Evolutionary conservation across 2,888 invertebrate species (phyloP).

Genomic region (Seira musarum): DNA sequence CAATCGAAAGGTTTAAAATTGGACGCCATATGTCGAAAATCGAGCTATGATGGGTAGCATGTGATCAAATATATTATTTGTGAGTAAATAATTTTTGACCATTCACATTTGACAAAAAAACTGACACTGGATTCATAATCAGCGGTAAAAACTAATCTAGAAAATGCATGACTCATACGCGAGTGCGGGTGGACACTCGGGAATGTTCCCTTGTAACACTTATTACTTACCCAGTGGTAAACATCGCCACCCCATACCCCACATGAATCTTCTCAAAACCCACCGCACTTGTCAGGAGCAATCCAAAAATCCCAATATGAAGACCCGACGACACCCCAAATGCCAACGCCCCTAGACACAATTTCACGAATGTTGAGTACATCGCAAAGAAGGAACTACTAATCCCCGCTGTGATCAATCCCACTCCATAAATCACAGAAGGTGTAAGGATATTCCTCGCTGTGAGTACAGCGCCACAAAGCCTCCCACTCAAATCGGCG

Average conservation of each 20-base stretch:
- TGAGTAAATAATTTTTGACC: too few relatives aligned
- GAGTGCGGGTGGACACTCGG: too few relatives aligned
- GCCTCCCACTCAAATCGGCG: conserved; percentile 46
- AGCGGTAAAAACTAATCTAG: too few relatives aligned
- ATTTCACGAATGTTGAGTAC: not conserved
- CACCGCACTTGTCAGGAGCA: conserved; percentile 53
- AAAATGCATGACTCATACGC: too few relatives aligned
- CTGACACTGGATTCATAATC: too few relatives aligned
- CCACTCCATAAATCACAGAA: conserved; percentile 39
- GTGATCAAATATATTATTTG: too few relatives aligned
- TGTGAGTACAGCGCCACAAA: conserved; percentile 42
- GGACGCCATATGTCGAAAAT: too few relatives aligned
- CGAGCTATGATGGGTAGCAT: too few relatives aligned
- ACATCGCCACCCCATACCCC: conserved; percentile 57
- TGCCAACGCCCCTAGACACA: conserved; percentile 18
- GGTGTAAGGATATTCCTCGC: conserved; percentile 28
- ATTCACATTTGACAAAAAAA: too few relatives aligned
- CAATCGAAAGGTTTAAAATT: too few relatives aligned
- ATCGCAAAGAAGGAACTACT: conserved; percentile 31
- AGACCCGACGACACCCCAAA: conserved; percentile 51
- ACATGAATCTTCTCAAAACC: conserved; percentile 49
- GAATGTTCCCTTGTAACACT: too few relatives aligned
- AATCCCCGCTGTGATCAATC: conserved; percentile 50
- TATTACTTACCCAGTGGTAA: conserved; percentile 60
- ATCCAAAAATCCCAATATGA: conserved; percentile 56